Evolutionary conservation across 2,888 invertebrate genomes (phyloP).

Genomic region (Dilophus febrilis): DNA sequence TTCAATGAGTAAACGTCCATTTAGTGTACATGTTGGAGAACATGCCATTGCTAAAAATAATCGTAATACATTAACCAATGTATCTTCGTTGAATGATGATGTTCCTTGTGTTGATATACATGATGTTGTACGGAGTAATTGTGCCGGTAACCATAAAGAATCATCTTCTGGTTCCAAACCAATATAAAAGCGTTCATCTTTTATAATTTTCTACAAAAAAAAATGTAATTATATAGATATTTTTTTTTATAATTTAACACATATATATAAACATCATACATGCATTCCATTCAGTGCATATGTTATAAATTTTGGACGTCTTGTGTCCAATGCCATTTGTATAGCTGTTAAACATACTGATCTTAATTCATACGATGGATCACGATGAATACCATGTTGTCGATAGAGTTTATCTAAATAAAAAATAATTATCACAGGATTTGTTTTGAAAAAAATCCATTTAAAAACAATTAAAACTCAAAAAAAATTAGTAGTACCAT

Average conservation of each 20-base stretch:
- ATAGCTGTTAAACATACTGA: constrained; percentile 71
- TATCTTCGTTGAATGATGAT: constrained; percentile 61
- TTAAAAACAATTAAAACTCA: constrained; percentile 1
- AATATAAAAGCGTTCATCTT: constrained; percentile 82
- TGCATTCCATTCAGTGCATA: constrained; percentile 77
- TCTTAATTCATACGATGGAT: constrained; percentile 67
- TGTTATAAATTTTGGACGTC: constrained; percentile 66
- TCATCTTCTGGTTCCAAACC: constrained; percentile 83
- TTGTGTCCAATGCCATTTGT: constrained; percentile 75
- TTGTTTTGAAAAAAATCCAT: constrained; percentile 1
- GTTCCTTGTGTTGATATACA: constrained; percentile 29
- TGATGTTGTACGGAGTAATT: constrained; percentile 70
- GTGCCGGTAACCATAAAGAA: constrained; percentile 82
- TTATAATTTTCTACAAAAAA: constrained; percentile 56
- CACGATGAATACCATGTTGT: constrained; percentile 60
- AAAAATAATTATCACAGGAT: neutral
- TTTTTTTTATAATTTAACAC: neutral
- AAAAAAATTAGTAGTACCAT: constrained; percentile 38
- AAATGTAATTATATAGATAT: neutral
- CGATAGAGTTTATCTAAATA: constrained; percentile 57
- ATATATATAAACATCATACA: constrained; percentile 35
- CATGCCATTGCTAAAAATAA: constrained; percentile 77
- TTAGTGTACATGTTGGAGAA: constrained; percentile 74
- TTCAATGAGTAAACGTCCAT: constrained; percentile 74
- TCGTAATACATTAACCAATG: constrained; percentile 53